phyloP scores from a whole-genome alignment of 2,113 vertebrate species.

The Origma solitaria region DNA sequence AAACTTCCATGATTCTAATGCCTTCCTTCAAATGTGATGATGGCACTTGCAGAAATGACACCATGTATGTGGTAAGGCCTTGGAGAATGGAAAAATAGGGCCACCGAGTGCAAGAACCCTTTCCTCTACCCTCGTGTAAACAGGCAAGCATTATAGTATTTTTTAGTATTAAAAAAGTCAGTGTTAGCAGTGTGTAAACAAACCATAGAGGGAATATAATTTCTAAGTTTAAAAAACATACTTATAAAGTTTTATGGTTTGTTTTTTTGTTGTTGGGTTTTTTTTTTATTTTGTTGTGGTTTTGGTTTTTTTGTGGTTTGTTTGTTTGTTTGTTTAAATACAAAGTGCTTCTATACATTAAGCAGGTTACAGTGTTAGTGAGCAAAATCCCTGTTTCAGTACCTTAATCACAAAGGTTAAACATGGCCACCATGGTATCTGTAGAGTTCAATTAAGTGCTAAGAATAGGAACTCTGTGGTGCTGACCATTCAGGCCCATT shows the following conservation, averaged over 20 bases:
- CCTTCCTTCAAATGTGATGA: neutral
- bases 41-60: slow-evolving; percentile 12
- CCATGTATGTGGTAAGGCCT: slow-evolving; percentile 41
- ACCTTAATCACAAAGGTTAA: slow-evolving; percentile 60
- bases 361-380: slow-evolving; percentile 77
- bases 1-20: neutral
- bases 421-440: neutral
- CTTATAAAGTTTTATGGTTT: slow-evolving; percentile 57
- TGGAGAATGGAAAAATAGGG: slow-evolving; percentile 41
- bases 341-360: slow-evolving; percentile 79
- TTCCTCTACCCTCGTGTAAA: slow-evolving; percentile 42
- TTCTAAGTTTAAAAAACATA: slow-evolving; percentile 70
- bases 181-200: slow-evolving; percentile 64
- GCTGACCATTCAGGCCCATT: slow-evolving; percentile 30
- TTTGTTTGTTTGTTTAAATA: slow-evolving; percentile 68
- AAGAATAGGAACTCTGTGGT: slow-evolving; percentile 8
- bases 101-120: neutral
- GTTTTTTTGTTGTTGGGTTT: slow-evolving; percentile 19
- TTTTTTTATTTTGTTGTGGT: neutral
- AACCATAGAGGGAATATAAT: slow-evolving; percentile 71
- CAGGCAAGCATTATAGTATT: slow-evolving; percentile 13
- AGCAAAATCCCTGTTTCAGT: slow-evolving; percentile 72
- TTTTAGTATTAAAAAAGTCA: slow-evolving; percentile 55
- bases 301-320: neutral
- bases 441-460: slow-evolving; percentile 17